A percentile compares a stretch with the other conserved stretches of the same genome.
Conservation (phyloP, 2,797 vertebrate genomes). For the Halcyon badia region DNA sequence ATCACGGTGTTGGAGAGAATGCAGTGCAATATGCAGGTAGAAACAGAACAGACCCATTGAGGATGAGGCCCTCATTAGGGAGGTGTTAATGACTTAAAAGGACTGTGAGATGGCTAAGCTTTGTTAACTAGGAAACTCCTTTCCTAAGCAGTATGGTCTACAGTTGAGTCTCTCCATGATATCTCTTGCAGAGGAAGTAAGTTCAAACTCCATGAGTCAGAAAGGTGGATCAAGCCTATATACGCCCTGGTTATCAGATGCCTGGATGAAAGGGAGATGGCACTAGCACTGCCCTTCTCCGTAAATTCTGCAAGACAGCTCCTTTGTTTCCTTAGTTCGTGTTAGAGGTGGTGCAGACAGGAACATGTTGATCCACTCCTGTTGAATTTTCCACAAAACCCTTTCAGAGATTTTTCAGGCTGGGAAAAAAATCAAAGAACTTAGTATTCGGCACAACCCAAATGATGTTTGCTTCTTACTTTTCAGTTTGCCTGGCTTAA, state of each 20-base stretch:
- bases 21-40: neutral
- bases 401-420: neutral
- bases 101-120: neutral
- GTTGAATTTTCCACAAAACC: neutral
- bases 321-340: neutral
- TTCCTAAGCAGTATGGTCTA: neutral
- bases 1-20: neutral
- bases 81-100: neutral
- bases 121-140: neutral
- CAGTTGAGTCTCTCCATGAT: neutral
- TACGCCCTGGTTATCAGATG: neutral
- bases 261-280: neutral
- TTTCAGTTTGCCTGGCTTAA: neutral
- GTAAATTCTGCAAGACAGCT: neutral
- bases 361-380: neutral
- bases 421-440: neutral
- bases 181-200: neutral
- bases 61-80: neutral
- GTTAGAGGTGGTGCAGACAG: neutral
- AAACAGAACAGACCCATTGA: neutral
- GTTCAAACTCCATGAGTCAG: neutral
- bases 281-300: neutral
- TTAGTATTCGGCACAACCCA: fast-evolving
- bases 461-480: fast-evolving
- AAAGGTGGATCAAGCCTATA: neutral